phyloP scores from a whole-genome alignment of 2,888 invertebrate genomes.

The Rhaphigaster nebulosa region DNA sequence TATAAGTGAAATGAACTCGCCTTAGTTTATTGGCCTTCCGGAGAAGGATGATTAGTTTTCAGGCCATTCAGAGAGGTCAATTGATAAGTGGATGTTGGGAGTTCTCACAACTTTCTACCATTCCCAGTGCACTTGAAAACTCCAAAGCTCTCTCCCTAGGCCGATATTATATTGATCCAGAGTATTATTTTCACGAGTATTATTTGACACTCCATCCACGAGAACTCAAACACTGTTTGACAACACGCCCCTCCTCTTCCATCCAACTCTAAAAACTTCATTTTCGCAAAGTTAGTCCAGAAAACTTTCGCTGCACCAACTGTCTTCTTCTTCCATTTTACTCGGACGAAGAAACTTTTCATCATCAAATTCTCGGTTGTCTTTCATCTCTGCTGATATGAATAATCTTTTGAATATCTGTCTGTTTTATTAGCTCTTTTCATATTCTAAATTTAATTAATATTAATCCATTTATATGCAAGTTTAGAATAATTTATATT shows the following conservation, averaged over 20 bases:
- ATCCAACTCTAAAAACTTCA: constrained; percentile 40
- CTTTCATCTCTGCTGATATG: not conserved
- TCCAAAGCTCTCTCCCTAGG: not conserved
- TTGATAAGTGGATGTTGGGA: constrained; percentile 54
- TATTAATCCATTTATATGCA: not conserved
- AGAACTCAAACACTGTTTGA: constrained; percentile 25
- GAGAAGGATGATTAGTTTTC: constrained; percentile 30
- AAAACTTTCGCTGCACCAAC: constrained; percentile 44
- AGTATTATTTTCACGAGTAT: constrained; percentile 35
- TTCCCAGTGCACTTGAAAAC: constrained; percentile 15
- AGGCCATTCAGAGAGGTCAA: not conserved
- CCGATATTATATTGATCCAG: constrained; percentile 11
- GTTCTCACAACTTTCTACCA: constrained; percentile 32
- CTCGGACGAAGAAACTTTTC: constrained; percentile 4
- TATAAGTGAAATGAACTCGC: constrained; percentile 15
- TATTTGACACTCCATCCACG: constrained; percentile 38
- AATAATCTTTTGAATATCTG: constrained; percentile 27
- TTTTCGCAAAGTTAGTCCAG: constrained; percentile 17
- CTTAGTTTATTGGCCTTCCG: not conserved
- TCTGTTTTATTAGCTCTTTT: constrained; percentile 8
- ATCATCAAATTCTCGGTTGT: constrained; percentile 38
- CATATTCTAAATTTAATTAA: not conserved
- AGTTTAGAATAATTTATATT: not conserved
- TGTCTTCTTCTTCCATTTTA: constrained; percentile 25
- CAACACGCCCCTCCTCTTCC: not conserved